phyloP scores from a whole-genome alignment of 2,888 invertebrate genomes.

The Zaprionus bogoriensis region DNA sequence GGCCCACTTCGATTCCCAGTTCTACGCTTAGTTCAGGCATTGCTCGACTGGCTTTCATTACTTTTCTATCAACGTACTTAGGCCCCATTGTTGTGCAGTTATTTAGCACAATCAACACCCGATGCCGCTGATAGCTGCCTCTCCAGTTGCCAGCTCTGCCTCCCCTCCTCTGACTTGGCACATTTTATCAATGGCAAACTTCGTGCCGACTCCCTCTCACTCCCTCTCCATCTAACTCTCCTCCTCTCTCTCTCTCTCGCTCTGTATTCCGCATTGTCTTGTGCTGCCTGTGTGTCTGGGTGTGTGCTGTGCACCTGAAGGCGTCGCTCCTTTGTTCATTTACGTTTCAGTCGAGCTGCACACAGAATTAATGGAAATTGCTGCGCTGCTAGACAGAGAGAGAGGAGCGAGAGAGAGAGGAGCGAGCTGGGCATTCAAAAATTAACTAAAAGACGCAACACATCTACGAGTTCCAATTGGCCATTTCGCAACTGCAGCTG shows the following conservation, averaged over 20 bases:
- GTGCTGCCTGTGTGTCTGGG: no score
- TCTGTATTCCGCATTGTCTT: neutral
- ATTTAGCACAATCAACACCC: slow-evolving; percentile 76
- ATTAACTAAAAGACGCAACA: slow-evolving; percentile 22
- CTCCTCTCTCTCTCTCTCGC: neutral
- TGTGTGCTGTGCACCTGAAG: slow-evolving; percentile 54
- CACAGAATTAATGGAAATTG: slow-evolving; percentile 71
- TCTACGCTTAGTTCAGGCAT: slow-evolving; percentile 10
- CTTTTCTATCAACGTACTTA: slow-evolving; percentile 78
- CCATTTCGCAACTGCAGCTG: neutral
- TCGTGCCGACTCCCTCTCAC: slow-evolving; percentile 8
- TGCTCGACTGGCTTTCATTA: slow-evolving; percentile 62
- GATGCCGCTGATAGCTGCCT: slow-evolving; percentile 59
- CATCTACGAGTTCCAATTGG: neutral
- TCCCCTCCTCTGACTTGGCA: slow-evolving; percentile 42
- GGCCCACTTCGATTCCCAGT: slow-evolving; percentile 1
- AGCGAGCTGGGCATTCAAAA: slow-evolving; percentile 22
- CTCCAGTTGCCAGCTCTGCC: neutral
- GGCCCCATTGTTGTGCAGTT: slow-evolving; percentile 75
- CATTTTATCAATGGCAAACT: slow-evolving; percentile 65
- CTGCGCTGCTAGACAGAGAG: neutral
- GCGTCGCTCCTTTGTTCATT: slow-evolving; percentile 59
- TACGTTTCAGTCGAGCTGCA: slow-evolving; percentile 61
- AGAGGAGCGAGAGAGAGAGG: neutral
- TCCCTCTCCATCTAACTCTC: no score